phyloP scores from a whole-genome alignment of 2,888 invertebrate genomes.

The Pseudococcus viburni region DNA sequence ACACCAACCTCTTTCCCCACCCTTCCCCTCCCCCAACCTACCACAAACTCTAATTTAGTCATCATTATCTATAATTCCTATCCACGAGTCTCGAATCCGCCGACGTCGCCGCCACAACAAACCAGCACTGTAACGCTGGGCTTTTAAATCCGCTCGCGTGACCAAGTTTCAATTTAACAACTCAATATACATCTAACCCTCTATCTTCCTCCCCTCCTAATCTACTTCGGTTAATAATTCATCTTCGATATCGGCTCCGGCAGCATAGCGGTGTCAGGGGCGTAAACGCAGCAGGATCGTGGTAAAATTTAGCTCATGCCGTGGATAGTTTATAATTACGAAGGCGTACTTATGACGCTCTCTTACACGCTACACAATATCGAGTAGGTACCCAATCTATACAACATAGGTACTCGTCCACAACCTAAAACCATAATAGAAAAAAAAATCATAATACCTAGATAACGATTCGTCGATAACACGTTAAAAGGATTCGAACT shows the following conservation, averaged over 20 bases:
- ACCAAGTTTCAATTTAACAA: conserved; percentile 41
- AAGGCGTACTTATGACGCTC: conserved; percentile 30
- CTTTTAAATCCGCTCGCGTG: conserved; percentile 6
- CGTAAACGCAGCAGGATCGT: neutral
- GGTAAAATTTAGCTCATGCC: neutral
- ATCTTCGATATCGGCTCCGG: neutral
- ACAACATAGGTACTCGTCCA: neutral
- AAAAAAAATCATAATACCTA: neutral
- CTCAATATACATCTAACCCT: neutral
- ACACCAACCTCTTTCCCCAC: too few relatives aligned
- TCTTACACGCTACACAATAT: neutral
- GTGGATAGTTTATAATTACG: conserved; percentile 5
- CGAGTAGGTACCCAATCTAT: neutral
- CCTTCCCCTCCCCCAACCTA: too few relatives aligned
- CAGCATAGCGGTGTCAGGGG: neutral
- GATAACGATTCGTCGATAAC: conserved; percentile 21
- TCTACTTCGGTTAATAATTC: neutral
- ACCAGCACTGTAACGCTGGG: neutral
- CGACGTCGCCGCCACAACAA: neutral
- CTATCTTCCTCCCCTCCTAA: neutral
- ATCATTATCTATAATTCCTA: neutral
- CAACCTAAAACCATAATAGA: neutral
- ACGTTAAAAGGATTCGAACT: conserved; percentile 28
- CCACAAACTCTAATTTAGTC: neutral
- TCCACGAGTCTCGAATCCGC: neutral